phyloP scores from a whole-genome alignment of 2,888 invertebrate genomes.

The Gisinianus flammeolus region DNA sequence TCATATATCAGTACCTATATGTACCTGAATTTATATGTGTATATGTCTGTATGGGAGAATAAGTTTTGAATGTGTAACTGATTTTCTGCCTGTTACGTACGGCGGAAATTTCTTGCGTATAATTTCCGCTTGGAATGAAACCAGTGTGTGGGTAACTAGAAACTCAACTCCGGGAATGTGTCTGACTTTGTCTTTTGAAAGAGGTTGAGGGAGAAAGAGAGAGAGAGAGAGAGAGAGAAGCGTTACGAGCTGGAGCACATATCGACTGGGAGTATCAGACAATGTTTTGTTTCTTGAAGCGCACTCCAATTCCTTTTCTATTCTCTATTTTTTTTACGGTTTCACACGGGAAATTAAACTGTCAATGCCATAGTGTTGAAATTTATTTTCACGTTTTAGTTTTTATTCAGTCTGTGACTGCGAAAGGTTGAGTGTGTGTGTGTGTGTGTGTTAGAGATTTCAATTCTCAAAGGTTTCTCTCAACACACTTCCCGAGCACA shows the following conservation, averaged over 20 bases:
- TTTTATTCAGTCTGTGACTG: background rate
- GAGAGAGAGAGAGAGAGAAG: background rate
- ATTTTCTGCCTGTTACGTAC: slow-evolving; percentile 16
- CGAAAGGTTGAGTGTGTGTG: no score
- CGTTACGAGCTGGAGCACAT: background rate
- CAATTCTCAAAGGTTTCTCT: no score
- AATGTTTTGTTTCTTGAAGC: slow-evolving; percentile 16
- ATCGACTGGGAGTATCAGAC: background rate
- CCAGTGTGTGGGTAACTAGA: background rate
- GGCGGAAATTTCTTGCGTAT: slow-evolving; percentile 30
- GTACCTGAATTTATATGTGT: background rate
- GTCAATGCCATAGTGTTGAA: slow-evolving; percentile 17
- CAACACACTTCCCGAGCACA: no score
- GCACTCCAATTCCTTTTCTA: background rate
- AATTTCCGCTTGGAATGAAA: slow-evolving; percentile 28
- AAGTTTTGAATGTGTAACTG: slow-evolving; percentile 17
- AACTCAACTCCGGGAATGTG: background rate
- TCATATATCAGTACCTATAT: background rate
- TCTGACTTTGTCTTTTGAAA: slow-evolving; percentile 18
- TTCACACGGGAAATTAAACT: slow-evolving; percentile 37
- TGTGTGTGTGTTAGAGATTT: no score
- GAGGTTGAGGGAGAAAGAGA: background rate
- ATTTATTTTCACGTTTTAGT: slow-evolving; percentile 6
- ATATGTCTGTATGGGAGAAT: background rate
- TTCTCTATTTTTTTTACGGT: slow-evolving; percentile 15